phyloP scores from a whole-genome alignment of 2,797 vertebrate genomes.

The Sebastes steindachneri region DNA sequence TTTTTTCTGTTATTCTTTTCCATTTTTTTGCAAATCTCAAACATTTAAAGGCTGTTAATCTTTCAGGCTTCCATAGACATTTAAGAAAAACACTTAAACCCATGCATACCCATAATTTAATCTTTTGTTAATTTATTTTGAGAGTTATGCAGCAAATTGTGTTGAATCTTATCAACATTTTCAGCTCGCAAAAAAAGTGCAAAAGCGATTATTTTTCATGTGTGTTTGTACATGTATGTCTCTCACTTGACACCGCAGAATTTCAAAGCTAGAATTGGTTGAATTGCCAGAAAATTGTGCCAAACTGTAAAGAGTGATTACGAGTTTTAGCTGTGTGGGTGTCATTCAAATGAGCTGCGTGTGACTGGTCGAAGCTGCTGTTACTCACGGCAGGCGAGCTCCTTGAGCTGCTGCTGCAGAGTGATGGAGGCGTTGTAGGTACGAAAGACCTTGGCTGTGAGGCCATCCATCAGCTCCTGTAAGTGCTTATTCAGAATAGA shows the following conservation, averaged over 20 bases:
- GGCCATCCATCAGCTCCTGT: slow-evolving; percentile 97
- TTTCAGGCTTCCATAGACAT: neutral
- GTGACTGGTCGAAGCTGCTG: neutral
- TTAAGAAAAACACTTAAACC: neutral
- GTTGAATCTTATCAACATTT: neutral
- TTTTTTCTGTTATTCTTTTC: neutral
- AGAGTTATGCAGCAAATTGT: neutral
- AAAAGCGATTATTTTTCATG: neutral
- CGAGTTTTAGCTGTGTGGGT: neutral
- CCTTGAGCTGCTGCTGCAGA: slow-evolving; percentile 95
- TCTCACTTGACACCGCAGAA: neutral
- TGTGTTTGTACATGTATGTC: neutral
- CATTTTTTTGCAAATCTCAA: neutral
- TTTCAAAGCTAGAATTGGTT: neutral
- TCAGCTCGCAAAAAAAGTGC: neutral
- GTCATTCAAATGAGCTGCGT: neutral
- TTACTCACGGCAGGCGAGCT: slow-evolving; percentile 91
- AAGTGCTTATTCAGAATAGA: slow-evolving; percentile 98
- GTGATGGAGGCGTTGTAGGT: slow-evolving; percentile 98
- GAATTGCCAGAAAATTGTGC: neutral
- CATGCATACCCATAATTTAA: neutral
- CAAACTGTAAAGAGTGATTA: neutral
- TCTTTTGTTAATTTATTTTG: neutral
- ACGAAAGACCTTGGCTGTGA: slow-evolving; percentile 97
- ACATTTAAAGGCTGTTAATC: neutral